Percentiles rank a stretch among this genome's conserved stretches.
phyloP scores from a whole-genome alignment of 2,113 vertebrate genomes.

The Girardinichthys multiradiatus region DNA sequence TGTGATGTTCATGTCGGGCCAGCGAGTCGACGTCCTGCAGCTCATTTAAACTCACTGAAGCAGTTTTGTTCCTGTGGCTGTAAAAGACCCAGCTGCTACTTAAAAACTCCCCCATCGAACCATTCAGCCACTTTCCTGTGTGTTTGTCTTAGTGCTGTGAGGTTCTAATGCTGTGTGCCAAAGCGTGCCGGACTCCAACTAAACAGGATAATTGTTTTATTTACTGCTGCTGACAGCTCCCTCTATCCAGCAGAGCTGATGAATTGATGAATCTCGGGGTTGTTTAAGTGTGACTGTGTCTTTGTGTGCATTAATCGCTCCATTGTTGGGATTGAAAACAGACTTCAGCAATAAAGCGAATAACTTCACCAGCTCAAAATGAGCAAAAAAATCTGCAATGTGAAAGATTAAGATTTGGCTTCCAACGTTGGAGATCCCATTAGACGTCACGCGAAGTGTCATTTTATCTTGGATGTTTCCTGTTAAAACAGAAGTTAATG shows the following conservation, averaged over 20 bases:
- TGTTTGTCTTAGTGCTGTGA: slow-evolving; percentile 11
- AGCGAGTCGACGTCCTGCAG: background rate
- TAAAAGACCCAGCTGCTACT: slow-evolving; percentile 28
- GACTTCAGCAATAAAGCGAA: no score
- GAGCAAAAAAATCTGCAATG: background rate
- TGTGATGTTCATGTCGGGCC: background rate
- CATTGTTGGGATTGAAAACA: slow-evolving; percentile 19
- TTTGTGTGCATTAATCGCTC: slow-evolving; percentile 1
- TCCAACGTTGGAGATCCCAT: no score
- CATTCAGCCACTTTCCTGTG: slow-evolving; percentile 16
- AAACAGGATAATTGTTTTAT: slow-evolving; percentile 28
- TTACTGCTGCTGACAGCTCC: slow-evolving; percentile 2
- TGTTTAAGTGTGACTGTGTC: slow-evolving; percentile 22
- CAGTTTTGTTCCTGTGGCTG: slow-evolving; percentile 18
- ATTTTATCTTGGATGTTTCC: background rate
- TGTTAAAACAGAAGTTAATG: background rate
- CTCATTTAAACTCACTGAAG: slow-evolving; percentile 33
- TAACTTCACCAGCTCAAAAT: background rate
- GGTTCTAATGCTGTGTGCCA: slow-evolving; percentile 19
- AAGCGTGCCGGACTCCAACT: background rate
- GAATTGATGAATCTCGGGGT: slow-evolving; percentile 4
- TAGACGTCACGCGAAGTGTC: background rate
- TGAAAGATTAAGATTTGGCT: background rate
- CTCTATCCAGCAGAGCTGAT: slow-evolving; percentile 8
- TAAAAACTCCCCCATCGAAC: slow-evolving; percentile 24